Percentiles rank a stretch among this genome's conserved stretches.
phyloP scores from a whole-genome alignment of 92 coral and sea anemone species.

The Blastomussa wellsi region DNA sequence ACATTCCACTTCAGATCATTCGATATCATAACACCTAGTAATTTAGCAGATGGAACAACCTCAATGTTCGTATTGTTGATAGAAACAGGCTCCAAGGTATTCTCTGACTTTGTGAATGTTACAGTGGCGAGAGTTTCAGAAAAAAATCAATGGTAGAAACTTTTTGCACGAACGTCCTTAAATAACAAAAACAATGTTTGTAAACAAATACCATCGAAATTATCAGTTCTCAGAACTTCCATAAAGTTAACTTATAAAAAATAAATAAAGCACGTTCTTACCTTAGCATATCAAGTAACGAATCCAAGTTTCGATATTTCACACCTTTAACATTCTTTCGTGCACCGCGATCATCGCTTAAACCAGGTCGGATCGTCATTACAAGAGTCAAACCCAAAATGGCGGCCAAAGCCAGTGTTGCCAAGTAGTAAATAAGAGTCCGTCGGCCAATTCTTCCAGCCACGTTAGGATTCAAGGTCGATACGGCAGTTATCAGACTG shows the following conservation, averaged over 20 bases:
- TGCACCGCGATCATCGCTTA: constrained; percentile 41
- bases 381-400: constrained; percentile 77
- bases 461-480: constrained; percentile 79
- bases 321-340: neutral
- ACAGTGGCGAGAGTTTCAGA: no score
- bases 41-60: no score
- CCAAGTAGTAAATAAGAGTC: constrained; percentile 73
- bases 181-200: no score
- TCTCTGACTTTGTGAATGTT: no score
- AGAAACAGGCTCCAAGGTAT: no score
- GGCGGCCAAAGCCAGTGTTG: constrained; percentile 80
- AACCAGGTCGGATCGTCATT: constrained; percentile 74
- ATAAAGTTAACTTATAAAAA: neutral
- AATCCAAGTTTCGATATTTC: constrained; percentile 63
- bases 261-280: neutral
- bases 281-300: constrained; percentile 70
- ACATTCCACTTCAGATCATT: no score
- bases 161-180: no score
- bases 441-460: constrained; percentile 92
- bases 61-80: no score
- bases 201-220: no score
- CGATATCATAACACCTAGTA: no score
- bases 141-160: no score
- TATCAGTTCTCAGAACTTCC: neutral
- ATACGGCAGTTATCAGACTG: constrained; percentile 83